Base-by-base conservation (phyloP, 30 jellyfish, hydroid and myxozoan genomes). In the Sanderia malayensis region DNA sequence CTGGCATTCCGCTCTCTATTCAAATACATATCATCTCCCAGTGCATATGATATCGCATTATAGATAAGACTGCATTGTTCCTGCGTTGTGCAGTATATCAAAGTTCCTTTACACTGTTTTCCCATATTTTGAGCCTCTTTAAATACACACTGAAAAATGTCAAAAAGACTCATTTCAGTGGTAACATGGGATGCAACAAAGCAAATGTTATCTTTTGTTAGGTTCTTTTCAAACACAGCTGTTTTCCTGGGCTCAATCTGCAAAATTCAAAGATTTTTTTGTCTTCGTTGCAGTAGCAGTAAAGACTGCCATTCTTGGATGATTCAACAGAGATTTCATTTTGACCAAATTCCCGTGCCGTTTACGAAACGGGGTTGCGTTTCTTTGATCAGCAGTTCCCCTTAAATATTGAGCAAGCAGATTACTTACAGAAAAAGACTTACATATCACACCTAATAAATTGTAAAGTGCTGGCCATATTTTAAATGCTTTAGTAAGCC, bases 251-350 rank as follows among this genome's bases (percentile, higher is more conserved):
- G 69, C 18, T 44, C 52, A 31, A 69, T 27, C 33, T 69, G 58
- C 69, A 69, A 69, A 21, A 46, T 18, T 46, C 20, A 44, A 45
- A 44, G 45, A 17, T 44, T 69, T 69, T 37, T 46, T 69, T 69
- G 69, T 44, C 52, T 69, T 46, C 25, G 69, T 28, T 22, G 81
- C 81, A 69, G 81, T 69, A 18, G 70, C 81, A 21, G 81, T 69
- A 69, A 69, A 69, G 28, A 49, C 81, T 44, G 81, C 81, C 47
- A 69, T 27, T 69, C 52, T 57, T 65, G 49, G 59, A 65, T 41
- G 0, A 29, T 65, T 41, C 18, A 65, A 17, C 76, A 65, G 33
- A 26, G 76, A 41, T 26, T 30, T 41, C 49, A 65, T 26, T 45
- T 65, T 61, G 58, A 19, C 76, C 46, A 65, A 22, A 30, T 45